Percentiles rank a stretch among this genome's conserved stretches.
Evolutionary conservation across 2,113 vertebrate species (phyloP).

Genomic region (Pachycephala philippinensis): DNA sequence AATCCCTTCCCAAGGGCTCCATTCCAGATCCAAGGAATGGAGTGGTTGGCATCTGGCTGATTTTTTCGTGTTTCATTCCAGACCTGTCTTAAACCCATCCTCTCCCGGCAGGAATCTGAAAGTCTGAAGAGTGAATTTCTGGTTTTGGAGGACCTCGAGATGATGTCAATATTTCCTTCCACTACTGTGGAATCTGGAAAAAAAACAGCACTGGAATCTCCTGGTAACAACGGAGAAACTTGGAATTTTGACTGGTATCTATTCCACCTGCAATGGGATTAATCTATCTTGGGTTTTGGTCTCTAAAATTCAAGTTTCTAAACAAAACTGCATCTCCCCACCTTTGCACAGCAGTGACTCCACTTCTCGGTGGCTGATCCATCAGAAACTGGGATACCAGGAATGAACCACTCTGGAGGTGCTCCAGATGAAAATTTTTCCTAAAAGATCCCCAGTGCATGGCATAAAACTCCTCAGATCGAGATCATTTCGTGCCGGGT

Average conservation of each 20-base stretch:
- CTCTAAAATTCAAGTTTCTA: neutral
- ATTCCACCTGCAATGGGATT: neutral
- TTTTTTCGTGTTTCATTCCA: neutral
- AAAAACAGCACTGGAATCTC: neutral
- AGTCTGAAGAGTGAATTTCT: neutral
- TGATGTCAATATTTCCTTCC: neutral
- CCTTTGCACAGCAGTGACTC: neutral
- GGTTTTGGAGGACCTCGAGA: neutral
- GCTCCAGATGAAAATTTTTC: rapidly evolving
- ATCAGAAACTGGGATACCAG: neutral
- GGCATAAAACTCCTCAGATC: neutral
- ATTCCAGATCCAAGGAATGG: neutral
- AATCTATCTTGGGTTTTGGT: neutral
- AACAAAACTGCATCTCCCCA: neutral
- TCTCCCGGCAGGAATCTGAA: neutral
- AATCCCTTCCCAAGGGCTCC: neutral
- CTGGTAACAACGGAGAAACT: neutral
- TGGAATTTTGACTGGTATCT: neutral
- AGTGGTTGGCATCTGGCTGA: neutral
- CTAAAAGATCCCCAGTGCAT: neutral
- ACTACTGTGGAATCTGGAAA: neutral
- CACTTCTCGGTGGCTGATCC: neutral
- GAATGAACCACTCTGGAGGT: neutral
- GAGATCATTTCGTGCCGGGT: neutral
- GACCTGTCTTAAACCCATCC: neutral